phyloP scores from a whole-genome alignment of 2,888 invertebrate genomes.

The Spilosoma lubricipeda region DNA sequence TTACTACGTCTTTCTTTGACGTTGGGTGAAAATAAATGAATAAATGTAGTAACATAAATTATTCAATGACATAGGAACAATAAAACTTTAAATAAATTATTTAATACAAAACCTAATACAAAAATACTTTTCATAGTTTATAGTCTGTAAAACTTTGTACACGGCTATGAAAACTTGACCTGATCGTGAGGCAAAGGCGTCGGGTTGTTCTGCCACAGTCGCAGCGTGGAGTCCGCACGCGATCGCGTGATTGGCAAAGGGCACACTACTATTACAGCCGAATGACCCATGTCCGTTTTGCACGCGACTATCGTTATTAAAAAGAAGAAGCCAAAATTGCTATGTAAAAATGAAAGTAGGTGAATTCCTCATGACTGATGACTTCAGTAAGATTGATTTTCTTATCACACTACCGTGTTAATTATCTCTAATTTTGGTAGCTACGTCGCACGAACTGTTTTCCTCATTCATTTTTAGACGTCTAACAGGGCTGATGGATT shows the following conservation, averaged over 20 bases:
- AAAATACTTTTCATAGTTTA: slow-evolving; percentile 34
- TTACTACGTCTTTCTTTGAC: not conserved
- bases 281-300: slow-evolving; percentile 72
- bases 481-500: slow-evolving; percentile 13
- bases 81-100: not conserved
- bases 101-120: slow-evolving; percentile 19
- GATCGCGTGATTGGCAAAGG: slow-evolving; percentile 77
- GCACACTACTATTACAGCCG: slow-evolving; percentile 74
- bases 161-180: slow-evolving; percentile 43
- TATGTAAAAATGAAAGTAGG: slow-evolving; percentile 59
- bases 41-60: too few relatives aligned
- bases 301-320: slow-evolving; percentile 74
- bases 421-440: slow-evolving; percentile 29
- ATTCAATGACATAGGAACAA: not conserved
- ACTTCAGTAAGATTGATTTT: slow-evolving; percentile 52
- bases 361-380: slow-evolving; percentile 48
- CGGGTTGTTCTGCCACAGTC: slow-evolving; percentile 30
- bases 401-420: slow-evolving; percentile 48
- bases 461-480: slow-evolving; percentile 20
- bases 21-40: not conserved
- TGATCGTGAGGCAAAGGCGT: slow-evolving; percentile 38
- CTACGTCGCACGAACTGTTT: slow-evolving; percentile 15
- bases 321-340: slow-evolving; percentile 64
- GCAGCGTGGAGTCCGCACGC: slow-evolving; percentile 59
- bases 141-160: slow-evolving; percentile 40